Base-by-base conservation (phyloP, 92 coral and sea anemone genomes). In the Palythoa caribaeorum region DNA sequence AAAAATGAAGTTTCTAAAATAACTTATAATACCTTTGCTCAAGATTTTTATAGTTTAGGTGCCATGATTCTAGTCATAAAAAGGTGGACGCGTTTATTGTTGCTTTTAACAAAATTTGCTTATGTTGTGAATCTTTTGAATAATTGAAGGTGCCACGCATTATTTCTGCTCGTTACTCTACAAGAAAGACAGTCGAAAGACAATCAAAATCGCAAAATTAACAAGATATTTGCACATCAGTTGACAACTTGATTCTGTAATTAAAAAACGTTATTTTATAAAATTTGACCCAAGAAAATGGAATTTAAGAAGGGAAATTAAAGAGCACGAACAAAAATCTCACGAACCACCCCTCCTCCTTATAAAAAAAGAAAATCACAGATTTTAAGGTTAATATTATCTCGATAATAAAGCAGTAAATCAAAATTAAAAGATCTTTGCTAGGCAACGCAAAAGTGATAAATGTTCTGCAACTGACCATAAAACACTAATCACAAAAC, bases 221-320 rank as follows among this genome's bases (percentile, higher is more conserved):
- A 81, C 73, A 81, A 17, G 48, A 5, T 81, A 44, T 65, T 81
- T 81, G 86, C 66, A 81, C 86, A 60, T 68, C 60, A 19, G 6
- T 51, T 81, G 76, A 81, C 76, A 81, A 68, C 84, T 79, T 19
- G 54, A 37, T 19, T 16, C 84, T 57, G 84, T 79, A 17, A 62
- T 79, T 38, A 62, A 62, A 28, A 79, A 62, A 79, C 84, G 38
- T 79, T 47, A 10, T 39, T 60, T 79, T 28, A 38, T 54, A 54
- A 60, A 62, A 54, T 60, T 3, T 79, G 57, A 60, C 84, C 36
- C 8, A 60, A 20, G 37, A 65, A 14, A 66, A 66, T 15, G 48
- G 86, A 48, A 63, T 19, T 20, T 66, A 48, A 68, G 39, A 65
- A 81, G 40, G 84, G 86, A 81, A 81, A 81, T 68, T 68, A 6